phyloP scores from a whole-genome alignment of 1,140 invertebrate genomes.

The Tetragnatha versicolor region DNA sequence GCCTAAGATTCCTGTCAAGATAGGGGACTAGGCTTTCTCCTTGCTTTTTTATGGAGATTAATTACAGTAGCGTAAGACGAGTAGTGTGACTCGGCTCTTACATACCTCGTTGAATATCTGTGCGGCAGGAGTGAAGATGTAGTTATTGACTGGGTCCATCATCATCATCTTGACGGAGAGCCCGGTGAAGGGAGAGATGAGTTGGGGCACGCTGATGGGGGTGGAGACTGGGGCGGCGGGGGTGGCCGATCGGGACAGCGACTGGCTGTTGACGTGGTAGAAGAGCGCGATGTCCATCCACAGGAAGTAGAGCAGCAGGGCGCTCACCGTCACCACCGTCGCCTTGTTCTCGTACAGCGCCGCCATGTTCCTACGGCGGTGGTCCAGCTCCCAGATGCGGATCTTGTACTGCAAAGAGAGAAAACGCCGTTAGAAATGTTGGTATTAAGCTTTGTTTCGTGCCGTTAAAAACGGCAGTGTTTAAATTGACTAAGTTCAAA shows the following conservation, averaged over 20 bases:
- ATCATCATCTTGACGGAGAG: conserved; percentile 59
- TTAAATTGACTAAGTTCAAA: too few relatives aligned
- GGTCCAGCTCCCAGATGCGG: not conserved
- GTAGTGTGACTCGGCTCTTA: too few relatives aligned
- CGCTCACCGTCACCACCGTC: conserved; percentile 29
- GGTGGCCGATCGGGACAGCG: not conserved
- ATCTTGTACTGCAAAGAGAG: too few relatives aligned
- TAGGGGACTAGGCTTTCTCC: not conserved
- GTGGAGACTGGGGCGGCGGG: not conserved
- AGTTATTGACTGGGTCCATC: conserved; percentile 59
- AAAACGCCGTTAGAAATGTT: too few relatives aligned
- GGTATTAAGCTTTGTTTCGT: too few relatives aligned
- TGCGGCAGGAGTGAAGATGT: conserved; percentile 57
- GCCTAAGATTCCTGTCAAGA: too few relatives aligned
- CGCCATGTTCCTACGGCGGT: conserved; percentile 7
- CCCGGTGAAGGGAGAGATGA: conserved; percentile 56
- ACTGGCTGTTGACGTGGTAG: conserved; percentile 54
- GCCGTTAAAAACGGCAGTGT: too few relatives aligned
- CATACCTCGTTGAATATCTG: conserved; percentile 56
- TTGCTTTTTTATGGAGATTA: not conserved
- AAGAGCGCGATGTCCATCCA: conserved; percentile 60
- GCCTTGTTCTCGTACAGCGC: conserved; percentile 38
- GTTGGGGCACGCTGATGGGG: conserved; percentile 4
- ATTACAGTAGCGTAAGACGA: not conserved
- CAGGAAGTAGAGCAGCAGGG: conserved; percentile 56